Percentiles rank a stretch among this genome's conserved stretches.
These are phyloP conservation scores for Pristionchus maxplancki DNA, from an alignment of 2,888 invertebrate species.

Conservation along the genomic window DNA sequence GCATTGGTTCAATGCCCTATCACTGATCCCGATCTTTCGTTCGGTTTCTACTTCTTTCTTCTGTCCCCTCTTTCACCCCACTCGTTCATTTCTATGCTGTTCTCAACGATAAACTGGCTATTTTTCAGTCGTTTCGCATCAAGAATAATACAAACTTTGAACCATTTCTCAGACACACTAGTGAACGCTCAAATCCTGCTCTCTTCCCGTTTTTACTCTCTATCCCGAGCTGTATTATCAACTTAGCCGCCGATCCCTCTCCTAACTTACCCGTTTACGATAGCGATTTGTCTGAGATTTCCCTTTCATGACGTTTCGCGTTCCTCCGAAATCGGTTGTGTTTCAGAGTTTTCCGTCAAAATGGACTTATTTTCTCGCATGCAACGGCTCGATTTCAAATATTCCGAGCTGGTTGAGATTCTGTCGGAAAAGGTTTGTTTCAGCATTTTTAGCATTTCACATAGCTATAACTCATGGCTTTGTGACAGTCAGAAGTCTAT, in stretches of 20 bases:
- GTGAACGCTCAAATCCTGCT: not conserved
- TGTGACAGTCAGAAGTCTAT: too few species aligned
- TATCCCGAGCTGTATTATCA: not conserved
- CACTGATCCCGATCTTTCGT: not conserved
- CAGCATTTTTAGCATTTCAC: too few species aligned
- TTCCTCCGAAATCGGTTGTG: not conserved
- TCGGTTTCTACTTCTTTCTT: conserved; percentile 4
- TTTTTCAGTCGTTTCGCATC: not conserved
- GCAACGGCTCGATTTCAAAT: not conserved
- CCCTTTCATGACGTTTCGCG: not conserved
- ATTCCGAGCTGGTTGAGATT: not conserved
- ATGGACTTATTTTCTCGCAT: conserved; percentile 29
- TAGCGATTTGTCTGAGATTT: not conserved
- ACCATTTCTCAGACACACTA: not conserved
- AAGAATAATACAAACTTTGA: not conserved
- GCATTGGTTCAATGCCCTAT: too few species aligned
- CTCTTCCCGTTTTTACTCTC: not conserved
- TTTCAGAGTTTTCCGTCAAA: not conserved
- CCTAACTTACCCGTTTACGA: not conserved
- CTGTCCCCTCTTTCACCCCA: not conserved
- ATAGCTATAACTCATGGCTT: not conserved
- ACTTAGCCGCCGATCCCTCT: not conserved
- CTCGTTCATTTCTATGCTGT: not conserved
- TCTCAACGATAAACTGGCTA: not conserved
- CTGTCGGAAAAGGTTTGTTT: not conserved